phyloP scores from a whole-genome alignment of 1,140 invertebrate genomes.

The Bombus sibiricus region DNA sequence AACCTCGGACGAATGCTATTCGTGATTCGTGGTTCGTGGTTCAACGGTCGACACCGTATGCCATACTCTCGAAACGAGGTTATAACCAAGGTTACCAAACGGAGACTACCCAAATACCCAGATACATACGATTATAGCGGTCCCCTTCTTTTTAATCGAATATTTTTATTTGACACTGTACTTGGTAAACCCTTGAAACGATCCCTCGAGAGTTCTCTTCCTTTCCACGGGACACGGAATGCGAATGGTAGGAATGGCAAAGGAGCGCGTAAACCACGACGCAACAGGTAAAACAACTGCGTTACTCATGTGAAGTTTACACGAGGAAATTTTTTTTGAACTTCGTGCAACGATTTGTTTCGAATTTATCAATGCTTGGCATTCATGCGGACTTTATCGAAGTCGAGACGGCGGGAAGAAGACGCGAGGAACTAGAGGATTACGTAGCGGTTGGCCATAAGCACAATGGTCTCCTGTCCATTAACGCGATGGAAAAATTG shows the following conservation, averaged over 20 bases:
- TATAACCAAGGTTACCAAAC: constrained; percentile 77
- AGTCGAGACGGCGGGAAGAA: too few species aligned
- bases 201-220: background rate
- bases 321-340: background rate
- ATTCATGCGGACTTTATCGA: background rate
- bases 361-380: background rate
- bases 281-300: background rate
- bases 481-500: too few species aligned
- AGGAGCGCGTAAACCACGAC: background rate
- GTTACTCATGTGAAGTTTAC: background rate
- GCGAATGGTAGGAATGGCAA: background rate
- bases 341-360: background rate
- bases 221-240: background rate
- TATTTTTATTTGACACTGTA: constrained; percentile 35
- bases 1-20: constrained; percentile 9
- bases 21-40: constrained; percentile 25
- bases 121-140: constrained; percentile 78
- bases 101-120: constrained; percentile 76
- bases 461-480: too few species aligned
- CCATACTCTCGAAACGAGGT: constrained; percentile 71
- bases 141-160: constrained; percentile 37
- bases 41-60: constrained; percentile 41
- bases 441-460: too few species aligned
- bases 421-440: too few species aligned
- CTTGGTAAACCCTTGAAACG: constrained; percentile 6